These are phyloP conservation scores for Sepioteuthis lessoniana DNA, from an alignment of 2,888 invertebrate genomes.

Conservation along the genomic window DNA sequence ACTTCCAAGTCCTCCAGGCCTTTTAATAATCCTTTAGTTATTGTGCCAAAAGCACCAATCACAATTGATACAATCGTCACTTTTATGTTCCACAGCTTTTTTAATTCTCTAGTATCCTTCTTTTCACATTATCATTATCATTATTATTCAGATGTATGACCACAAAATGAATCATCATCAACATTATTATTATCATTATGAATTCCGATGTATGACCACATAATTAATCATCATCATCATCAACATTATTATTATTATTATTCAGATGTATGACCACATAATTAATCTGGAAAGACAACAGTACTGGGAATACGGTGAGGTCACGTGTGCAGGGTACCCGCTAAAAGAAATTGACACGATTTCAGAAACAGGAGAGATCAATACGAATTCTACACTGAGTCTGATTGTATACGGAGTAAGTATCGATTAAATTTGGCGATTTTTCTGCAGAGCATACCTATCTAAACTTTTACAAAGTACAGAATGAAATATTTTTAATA, in stretches of 20 bases:
- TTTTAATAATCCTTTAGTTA: no score
- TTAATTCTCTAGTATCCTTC: no score
- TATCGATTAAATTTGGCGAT: constrained; percentile 52
- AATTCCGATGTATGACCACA: no score
- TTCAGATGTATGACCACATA: constrained; percentile 93
- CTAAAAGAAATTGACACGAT: constrained; percentile 96
- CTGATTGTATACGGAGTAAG: constrained; percentile 96
- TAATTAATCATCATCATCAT: neutral
- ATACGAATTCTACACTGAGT: constrained; percentile 94
- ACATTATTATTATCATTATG: no score
- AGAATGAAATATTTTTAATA: neutral
- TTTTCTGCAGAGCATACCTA: neutral
- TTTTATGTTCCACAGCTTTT: no score
- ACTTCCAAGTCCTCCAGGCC: no score
- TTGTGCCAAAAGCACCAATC: no score
- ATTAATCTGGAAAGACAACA: constrained; percentile 95
- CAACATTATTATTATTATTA: constrained; percentile 44
- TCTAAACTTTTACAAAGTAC: neutral
- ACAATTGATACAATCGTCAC: no score
- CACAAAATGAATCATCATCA: no score
- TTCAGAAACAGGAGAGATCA: constrained; percentile 82
- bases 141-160: no score
- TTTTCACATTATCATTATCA: no score
- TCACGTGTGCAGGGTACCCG: constrained; percentile 97
- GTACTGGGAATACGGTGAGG: constrained; percentile 96